Base-by-base conservation (phyloP, 2,888 invertebrate species). In the Branchipolynoe longqiensis region DNA sequence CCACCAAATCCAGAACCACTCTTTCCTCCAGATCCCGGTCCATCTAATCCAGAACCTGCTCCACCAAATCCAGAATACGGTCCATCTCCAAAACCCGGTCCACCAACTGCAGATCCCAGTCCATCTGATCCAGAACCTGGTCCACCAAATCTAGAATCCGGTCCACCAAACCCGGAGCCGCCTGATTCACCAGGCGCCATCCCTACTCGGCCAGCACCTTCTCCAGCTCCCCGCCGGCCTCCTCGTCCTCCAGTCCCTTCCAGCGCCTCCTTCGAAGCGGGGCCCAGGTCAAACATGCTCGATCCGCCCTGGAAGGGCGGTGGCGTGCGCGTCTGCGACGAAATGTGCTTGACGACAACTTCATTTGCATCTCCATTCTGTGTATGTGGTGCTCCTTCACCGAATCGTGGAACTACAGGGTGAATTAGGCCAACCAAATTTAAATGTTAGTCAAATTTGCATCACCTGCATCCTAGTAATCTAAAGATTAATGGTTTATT, bases 51-150 rank as follows among this genome's bases (percentile, higher is more conserved):
- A 6, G 69, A 38, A 69, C 69, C 69, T 62, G 36, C 69, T 69
- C 38, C 18, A 3, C 33, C 62, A 31, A 28, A 28, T 31, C 62
- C 62, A 3, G n/a, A n/a, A n/a, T n/a, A n/a, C n/a, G 62, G 62
- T 25, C 62, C 33, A 22, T 31, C 28, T 62, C 31, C 62, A 31
- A 33, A 62, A 12, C 82, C 59, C 1, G 73, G 59, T 59, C 84
- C 84, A 3, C 64, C 73, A 25, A 48, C 38, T 8, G 38, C 85
- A 41, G 64, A 48, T 38, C 86, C 86, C 25, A 81, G 64, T 1
- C 83, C 86, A 1, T 56, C 82, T n/a, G 58, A 12, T n/a, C 59
- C 85, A 48, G 58, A 64, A 2, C 64, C 86, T 36, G 69, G 69
- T 8, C 69, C 82, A 6, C 58, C 40, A 2, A 56, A 36, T n/a